Evolutionary conservation across 2,888 invertebrate genomes (phyloP).

Genomic region (Agrochola lychnidis): DNA sequence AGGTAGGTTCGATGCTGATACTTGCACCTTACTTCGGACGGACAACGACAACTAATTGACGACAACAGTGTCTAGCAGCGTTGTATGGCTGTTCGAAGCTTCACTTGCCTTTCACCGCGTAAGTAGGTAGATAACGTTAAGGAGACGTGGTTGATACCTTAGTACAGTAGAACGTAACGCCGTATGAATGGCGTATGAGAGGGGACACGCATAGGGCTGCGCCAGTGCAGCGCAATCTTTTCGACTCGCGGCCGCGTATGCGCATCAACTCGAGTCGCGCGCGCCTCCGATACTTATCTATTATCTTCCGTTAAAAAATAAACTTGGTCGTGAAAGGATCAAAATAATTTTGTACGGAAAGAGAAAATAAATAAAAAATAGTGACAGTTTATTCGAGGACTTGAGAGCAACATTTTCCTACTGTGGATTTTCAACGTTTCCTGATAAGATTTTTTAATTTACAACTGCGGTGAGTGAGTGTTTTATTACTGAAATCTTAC

Average conservation of each 20-base stretch:
- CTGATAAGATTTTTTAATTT: conserved; percentile 80
- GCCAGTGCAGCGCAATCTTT: conserved; percentile 71
- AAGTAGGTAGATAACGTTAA: conserved; percentile 32
- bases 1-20: neutral
- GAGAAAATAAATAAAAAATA: conserved; percentile 6
- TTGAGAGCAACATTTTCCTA: conserved; percentile 59
- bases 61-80: neutral
- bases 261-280: conserved; percentile 59
- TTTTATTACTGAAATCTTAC: conserved; percentile 63
- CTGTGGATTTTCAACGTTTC: conserved; percentile 65
- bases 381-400: conserved; percentile 60
- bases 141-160: conserved; percentile 60
- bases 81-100: conserved; percentile 21
- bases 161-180: conserved; percentile 56
- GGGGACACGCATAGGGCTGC: conserved; percentile 55
- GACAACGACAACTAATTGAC: neutral
- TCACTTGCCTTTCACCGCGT: conserved; percentile 62
- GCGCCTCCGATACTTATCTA: conserved; percentile 44
- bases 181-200: conserved; percentile 63
- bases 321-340: conserved; percentile 22
- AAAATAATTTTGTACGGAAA: conserved; percentile 16
- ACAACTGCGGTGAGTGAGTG: conserved; percentile 79
- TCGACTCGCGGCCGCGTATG: conserved; percentile 73
- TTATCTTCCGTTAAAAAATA: conserved; percentile 29
- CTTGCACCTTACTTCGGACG: neutral